A percentile compares a stretch with the other conserved stretches of the same genome.
Conservation (phyloP, 2,113 vertebrate species). For the Sclerurus mexicanus region DNA sequence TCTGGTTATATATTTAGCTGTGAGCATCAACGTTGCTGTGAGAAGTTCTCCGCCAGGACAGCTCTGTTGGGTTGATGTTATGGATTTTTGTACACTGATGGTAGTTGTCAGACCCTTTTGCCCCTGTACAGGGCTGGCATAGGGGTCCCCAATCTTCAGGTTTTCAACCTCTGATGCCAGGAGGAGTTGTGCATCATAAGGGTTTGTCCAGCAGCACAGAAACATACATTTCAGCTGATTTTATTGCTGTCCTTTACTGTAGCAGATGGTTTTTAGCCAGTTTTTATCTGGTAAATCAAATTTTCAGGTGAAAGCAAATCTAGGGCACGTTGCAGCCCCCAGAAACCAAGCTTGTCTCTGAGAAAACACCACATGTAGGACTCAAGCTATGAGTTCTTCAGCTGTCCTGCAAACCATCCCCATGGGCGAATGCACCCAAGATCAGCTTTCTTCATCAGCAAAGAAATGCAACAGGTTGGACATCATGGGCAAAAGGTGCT, state of each 20-base stretch:
- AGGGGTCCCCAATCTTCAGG: neutral
- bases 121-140: neutral
- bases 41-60: neutral
- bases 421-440: neutral
- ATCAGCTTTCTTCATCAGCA: neutral
- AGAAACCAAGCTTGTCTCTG: neutral
- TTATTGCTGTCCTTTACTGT: neutral
- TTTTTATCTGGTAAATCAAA: neutral
- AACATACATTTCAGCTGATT: neutral
- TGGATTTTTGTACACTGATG: neutral
- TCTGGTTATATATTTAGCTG: slow-evolving; percentile 39
- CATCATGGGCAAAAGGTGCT: neutral
- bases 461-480: neutral
- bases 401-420: neutral
- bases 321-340: neutral
- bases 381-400: neutral
- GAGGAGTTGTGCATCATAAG: neutral
- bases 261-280: neutral
- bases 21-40: neutral
- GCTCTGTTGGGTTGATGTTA: neutral
- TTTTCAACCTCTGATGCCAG: neutral
- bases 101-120: neutral
- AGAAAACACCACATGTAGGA: neutral
- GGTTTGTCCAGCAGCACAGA: neutral
- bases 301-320: neutral